phyloP scores from a whole-genome alignment of 2,113 vertebrate genomes.

The Vimba vimba region DNA sequence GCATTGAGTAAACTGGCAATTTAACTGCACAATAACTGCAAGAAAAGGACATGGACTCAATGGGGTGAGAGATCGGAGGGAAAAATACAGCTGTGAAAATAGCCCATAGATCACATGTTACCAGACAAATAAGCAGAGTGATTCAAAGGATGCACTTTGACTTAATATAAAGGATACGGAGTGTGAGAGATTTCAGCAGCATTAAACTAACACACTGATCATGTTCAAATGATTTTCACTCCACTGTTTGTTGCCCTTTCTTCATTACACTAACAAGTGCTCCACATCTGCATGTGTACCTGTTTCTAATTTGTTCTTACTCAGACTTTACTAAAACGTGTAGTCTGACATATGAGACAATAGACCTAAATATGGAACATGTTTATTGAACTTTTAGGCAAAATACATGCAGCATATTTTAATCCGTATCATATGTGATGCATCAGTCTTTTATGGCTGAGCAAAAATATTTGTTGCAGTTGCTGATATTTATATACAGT shows the following conservation, averaged over 20 bases:
- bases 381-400: not conserved
- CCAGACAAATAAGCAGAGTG: constrained; percentile 46
- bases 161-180: constrained; percentile 33
- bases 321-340: constrained; percentile 30
- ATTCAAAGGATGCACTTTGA: constrained; percentile 50
- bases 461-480: too few species aligned
- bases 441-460: too few species aligned
- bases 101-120: constrained; percentile 49
- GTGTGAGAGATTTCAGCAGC: constrained; percentile 44
- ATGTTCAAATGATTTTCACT: constrained; percentile 43
- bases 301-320: constrained; percentile 69
- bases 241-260: constrained; percentile 51
- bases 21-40: constrained; percentile 9
- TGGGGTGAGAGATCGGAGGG: constrained; percentile 1
- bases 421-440: too few species aligned
- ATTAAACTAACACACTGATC: constrained; percentile 41
- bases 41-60: constrained; percentile 1
- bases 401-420: too few species aligned
- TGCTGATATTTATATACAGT: too few species aligned
- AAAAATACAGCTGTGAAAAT: constrained; percentile 47
- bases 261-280: constrained; percentile 55
- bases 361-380: not conserved
- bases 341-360: not conserved
- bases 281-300: constrained; percentile 59
- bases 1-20: constrained; percentile 17